Conservation (phyloP, 2,888 invertebrate species). For the Liopterus haemorrhoidalis region DNA sequence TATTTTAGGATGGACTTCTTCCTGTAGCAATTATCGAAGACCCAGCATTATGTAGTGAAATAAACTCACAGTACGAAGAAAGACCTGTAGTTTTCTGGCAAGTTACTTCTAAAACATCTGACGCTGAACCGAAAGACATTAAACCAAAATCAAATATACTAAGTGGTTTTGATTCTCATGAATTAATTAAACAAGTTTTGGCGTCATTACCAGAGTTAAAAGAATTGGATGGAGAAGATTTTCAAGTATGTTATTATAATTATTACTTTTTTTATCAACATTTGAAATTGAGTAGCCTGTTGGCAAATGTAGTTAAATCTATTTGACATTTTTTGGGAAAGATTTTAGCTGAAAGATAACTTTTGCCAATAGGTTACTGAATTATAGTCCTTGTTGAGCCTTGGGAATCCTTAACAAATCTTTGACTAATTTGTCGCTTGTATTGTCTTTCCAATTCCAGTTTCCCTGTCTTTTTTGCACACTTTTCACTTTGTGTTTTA, state of each 20-base stretch:
- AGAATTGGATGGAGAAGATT: conserved; percentile 51
- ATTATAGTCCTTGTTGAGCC: too few species aligned
- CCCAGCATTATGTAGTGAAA: conserved; percentile 45
- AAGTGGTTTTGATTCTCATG: conserved; percentile 47
- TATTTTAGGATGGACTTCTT: conserved; percentile 47
- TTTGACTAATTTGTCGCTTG: too few species aligned
- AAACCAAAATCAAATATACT: conserved; percentile 35
- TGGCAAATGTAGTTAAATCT: too few species aligned
- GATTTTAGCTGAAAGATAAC: too few species aligned
- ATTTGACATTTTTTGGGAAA: too few species aligned
- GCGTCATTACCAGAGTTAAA: conserved; percentile 56
- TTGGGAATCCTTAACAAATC: too few species aligned
- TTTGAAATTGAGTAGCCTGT: too few species aligned
- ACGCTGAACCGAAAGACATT: conserved; percentile 26
- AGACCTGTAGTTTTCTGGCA: conserved; percentile 43
- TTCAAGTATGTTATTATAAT: conserved; percentile 52
- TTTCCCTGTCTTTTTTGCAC: too few species aligned
- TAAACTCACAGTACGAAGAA: conserved; percentile 40
- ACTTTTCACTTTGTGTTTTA: too few species aligned
- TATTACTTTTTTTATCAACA: conserved; percentile 1
- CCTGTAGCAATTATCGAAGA: conserved; percentile 48
- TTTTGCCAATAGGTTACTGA: too few species aligned
- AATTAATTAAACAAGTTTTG: conserved; percentile 54
- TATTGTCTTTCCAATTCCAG: too few species aligned
- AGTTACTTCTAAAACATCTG: too few species aligned